Base-by-base conservation (phyloP, 2,888 invertebrate species). In the Lordiphosa fenestrarum region DNA sequence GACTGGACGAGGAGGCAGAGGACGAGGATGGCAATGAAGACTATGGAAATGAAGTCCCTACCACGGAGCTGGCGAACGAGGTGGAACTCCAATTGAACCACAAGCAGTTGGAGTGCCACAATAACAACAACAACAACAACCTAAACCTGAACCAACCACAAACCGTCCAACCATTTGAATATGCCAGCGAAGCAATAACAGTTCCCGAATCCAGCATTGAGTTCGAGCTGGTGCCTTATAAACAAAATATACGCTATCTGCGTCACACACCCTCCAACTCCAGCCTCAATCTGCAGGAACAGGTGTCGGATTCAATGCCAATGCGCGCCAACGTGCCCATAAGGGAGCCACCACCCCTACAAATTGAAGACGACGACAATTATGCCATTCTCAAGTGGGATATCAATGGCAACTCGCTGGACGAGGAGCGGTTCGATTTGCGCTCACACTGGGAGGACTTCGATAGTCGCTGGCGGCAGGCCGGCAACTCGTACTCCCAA, bases 251-350 rank as follows among this genome's bases (percentile, higher is more conserved):
- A 36, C 86, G 88, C 42, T 90, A 89, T 58, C 69, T 89, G 4
- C 76, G 88, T 7, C 88, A 88, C 46, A 88, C 90, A 33, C 89
- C 89, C 51, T 87, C 89, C 53, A 87, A 77, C 53, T 85, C 88
- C 49, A 88, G 88, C 49, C 60, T 86, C 39, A 85, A 86, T 38
- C 56, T 80, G 35, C 65, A 65, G 3, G 25, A 59, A 30, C 52
- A 67, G 6, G 38, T 53, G 38, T 51, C 19, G 50, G 39, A 42
- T 10, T 52, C 19, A 53, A 47, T 48, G 49, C 6, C 25, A 25
- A 25, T 25, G 25, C 6, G 25, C 25, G 6, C 25, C 53, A 88
- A 80, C 41, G 76, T 89, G 47, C 75, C 87, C 38, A 88, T 87
- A 21, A 77, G 75, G 51, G 88, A 88, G 53, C 85, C 86, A 36